Evolutionary conservation across 2,797 vertebrate species (phyloP).

Genomic region (Malacoraja senta): DNA sequence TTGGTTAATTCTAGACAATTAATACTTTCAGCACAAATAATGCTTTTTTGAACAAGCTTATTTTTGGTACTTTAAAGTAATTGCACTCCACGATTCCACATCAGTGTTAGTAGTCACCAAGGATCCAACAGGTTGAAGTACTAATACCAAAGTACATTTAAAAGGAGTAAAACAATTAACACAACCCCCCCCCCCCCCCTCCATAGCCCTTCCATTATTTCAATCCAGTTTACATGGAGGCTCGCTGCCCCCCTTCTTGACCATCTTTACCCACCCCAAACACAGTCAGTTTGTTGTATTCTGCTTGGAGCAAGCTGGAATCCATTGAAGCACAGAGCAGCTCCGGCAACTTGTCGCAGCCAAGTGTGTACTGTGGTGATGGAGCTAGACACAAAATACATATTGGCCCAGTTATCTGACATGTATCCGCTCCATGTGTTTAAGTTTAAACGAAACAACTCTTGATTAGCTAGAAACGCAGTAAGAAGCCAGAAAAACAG

Average conservation of each 20-base stretch:
- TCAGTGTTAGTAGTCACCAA: background rate
- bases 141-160: background rate
- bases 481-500: background rate
- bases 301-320: background rate
- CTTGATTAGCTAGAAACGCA: background rate
- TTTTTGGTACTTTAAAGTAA: background rate
- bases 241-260: too few relatives aligned
- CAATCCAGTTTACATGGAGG: background rate
- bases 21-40: background rate
- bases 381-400: background rate
- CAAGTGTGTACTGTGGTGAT: background rate
- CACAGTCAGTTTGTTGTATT: background rate
- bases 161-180: background rate
- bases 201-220: background rate
- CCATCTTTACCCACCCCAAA: background rate
- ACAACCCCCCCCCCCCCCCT: background rate
- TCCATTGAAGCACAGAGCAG: background rate
- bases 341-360: background rate
- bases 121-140: background rate
- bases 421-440: too few relatives aligned
- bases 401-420: background rate
- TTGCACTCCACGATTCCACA: background rate
- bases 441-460: background rate
- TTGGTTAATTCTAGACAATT: background rate
- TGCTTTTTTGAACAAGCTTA: background rate